Percentiles rank a stretch among this genome's conserved stretches.
Conservation (phyloP, 2,888 invertebrate species). For the Polydrusus pterygomalis region DNA sequence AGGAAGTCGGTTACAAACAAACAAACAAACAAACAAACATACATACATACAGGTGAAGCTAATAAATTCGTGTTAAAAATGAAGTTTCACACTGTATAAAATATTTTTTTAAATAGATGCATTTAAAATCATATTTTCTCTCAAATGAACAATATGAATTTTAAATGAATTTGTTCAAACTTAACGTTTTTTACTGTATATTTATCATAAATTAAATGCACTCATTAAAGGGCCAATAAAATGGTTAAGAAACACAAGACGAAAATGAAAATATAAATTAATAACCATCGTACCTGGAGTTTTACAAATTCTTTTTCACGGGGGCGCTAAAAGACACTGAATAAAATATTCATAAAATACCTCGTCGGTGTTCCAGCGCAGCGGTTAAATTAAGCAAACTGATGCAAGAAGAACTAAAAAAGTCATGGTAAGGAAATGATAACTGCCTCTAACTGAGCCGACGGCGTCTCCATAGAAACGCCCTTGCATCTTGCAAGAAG, state of each 20-base stretch:
- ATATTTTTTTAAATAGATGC: neutral
- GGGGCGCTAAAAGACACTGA: neutral
- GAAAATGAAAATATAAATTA: neutral
- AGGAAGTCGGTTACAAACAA: too few species aligned
- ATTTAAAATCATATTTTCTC: too few species aligned
- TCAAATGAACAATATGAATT: too few species aligned
- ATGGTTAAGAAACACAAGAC: neutral
- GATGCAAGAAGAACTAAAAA: conserved; percentile 37
- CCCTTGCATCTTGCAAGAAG: conserved; percentile 63
- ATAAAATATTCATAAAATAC: conserved; percentile 31
- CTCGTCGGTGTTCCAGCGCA: neutral
- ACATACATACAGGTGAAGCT: too few species aligned
- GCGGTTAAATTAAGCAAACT: conserved; percentile 39
- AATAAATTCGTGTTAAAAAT: too few species aligned
- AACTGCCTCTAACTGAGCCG: conserved; percentile 36
- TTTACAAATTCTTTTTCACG: neutral
- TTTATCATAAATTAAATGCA: neutral
- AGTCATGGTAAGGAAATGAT: conserved; percentile 47
- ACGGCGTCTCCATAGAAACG: conserved; percentile 66
- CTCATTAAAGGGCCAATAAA: neutral
- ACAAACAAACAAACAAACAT: too few species aligned
- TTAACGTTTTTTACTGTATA: too few species aligned
- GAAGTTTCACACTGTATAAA: neutral
- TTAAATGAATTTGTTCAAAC: too few species aligned
- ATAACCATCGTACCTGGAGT: neutral